A percentile compares a stretch with the other conserved stretches of the same genome.
Conservation (phyloP, 2,888 invertebrate species). For the Cryptophagus acutangulus region DNA sequence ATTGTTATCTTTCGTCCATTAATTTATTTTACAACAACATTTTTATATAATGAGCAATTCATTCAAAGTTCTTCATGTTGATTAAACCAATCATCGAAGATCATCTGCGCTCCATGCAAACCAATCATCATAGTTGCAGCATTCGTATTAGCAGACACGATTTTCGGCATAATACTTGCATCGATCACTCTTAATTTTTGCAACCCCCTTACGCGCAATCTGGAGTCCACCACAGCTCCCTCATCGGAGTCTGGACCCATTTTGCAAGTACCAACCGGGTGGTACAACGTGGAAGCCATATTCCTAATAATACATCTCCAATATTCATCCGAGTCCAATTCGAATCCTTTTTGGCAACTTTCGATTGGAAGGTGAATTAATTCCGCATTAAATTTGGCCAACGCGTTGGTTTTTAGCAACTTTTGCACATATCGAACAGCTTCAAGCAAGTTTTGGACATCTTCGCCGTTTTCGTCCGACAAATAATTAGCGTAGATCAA, state of each 20-base stretch:
- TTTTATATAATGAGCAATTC: too few relatives aligned
- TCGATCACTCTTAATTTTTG: slow-evolving; percentile 66
- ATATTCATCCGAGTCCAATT: slow-evolving; percentile 49
- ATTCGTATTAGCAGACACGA: slow-evolving; percentile 55
- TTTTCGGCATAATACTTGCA: slow-evolving; percentile 73
- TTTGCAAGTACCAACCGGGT: slow-evolving; percentile 35
- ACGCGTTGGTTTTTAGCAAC: slow-evolving; percentile 45
- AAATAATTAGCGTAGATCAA: slow-evolving; percentile 62
- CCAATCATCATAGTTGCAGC: slow-evolving; percentile 47
- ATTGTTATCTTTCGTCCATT: too few relatives aligned
- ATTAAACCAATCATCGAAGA: slow-evolving; percentile 37
- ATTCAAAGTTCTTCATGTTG: slow-evolving; percentile 34
- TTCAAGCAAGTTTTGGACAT: slow-evolving; percentile 51
- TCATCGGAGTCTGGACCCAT: slow-evolving; percentile 61
- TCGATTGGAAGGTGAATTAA: slow-evolving; percentile 40
- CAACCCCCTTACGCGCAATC: slow-evolving; percentile 63
- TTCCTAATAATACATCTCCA: slow-evolving; percentile 50
- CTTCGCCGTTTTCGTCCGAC: slow-evolving; percentile 50
- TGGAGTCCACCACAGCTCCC: slow-evolving; percentile 62
- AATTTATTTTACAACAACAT: too few relatives aligned
- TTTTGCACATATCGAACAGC: slow-evolving; percentile 48
- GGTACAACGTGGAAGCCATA: slow-evolving; percentile 25
- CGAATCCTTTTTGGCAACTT: slow-evolving; percentile 47
- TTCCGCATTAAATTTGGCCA: slow-evolving; percentile 43
- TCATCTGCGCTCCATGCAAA: slow-evolving; percentile 49